phyloP scores from a whole-genome alignment of 1,140 invertebrate genomes.

The Eriosoma lanigerum region DNA sequence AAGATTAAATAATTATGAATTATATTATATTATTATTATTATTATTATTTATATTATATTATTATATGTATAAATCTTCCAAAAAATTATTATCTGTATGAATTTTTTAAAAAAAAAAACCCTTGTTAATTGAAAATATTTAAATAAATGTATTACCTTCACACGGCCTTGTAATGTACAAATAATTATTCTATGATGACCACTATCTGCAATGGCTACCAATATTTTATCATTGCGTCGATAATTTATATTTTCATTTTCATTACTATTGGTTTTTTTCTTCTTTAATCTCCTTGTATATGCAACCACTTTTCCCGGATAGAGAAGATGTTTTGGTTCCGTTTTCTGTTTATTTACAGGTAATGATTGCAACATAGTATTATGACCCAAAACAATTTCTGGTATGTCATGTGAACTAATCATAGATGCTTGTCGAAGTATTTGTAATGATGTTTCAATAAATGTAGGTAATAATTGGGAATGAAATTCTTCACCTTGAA shows the following conservation, averaged over 20 bases:
- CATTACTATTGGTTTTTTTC: neutral
- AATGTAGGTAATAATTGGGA: conserved; percentile 28
- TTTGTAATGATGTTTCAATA: conserved; percentile 37
- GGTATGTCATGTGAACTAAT: conserved; percentile 29
- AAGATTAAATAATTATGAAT: no score
- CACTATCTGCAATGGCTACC: conserved; percentile 72
- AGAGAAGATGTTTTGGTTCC: conserved; percentile 60
- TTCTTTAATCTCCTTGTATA: conserved; percentile 54
- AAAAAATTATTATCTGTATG: no score
- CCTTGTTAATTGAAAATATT: no score
- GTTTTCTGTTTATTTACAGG: neutral
- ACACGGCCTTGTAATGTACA: conserved; percentile 55
- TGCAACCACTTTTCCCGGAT: conserved; percentile 65
- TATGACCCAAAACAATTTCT: conserved; percentile 42
- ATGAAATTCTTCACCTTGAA: conserved; percentile 45
- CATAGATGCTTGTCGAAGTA: conserved; percentile 9
- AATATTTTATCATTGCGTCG: conserved; percentile 54
- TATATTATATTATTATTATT: no score
- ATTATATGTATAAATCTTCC: no score
- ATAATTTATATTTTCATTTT: neutral
- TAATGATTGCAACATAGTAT: neutral
- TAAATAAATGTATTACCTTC: conserved; percentile 20
- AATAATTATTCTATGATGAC: conserved; percentile 73
- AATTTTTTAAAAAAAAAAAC: no score
- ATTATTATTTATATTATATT: no score